Percentiles rank a stretch among this genome's conserved stretches.
These are phyloP conservation scores for Tenthredo livida DNA, from an alignment of 2,888 invertebrate species.

Conservation along the genomic window DNA sequence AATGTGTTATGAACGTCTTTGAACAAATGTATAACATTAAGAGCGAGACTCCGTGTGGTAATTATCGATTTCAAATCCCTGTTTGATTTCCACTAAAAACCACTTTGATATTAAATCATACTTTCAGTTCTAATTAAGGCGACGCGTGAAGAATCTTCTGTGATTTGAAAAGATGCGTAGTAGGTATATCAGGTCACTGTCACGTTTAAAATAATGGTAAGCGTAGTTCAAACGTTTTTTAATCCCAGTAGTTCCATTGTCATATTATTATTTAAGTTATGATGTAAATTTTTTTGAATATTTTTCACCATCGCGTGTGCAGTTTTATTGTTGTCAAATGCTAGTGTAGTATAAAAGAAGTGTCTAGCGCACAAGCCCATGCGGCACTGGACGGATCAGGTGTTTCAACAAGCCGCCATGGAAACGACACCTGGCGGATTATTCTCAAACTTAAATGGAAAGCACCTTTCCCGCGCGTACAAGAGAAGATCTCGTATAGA, in stretches of 20 bases:
- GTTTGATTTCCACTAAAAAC: background rate
- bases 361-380: conserved; percentile 74
- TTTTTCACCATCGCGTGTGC: conserved; percentile 4
- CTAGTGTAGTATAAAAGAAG: conserved; percentile 64
- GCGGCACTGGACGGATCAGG: conserved; percentile 74
- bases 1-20: background rate
- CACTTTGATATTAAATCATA: conserved; percentile 14
- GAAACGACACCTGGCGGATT: conserved; percentile 54
- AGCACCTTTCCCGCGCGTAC: conserved; percentile 50
- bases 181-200: conserved; percentile 20
- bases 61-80: background rate
- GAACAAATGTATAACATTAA: background rate
- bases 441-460: conserved; percentile 35
- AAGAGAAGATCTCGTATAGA: background rate
- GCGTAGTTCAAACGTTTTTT: background rate
- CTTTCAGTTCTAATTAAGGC: background rate
- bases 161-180: background rate
- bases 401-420: conserved; percentile 71
- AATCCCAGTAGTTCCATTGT: background rate
- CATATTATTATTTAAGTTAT: background rate
- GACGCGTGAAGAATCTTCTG: background rate
- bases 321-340: background rate
- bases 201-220: conserved; percentile 9
- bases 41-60: background rate
- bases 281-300: background rate